Conservation (phyloP, 2,888 invertebrate genomes). For the Agriopis aurantiaria region DNA sequence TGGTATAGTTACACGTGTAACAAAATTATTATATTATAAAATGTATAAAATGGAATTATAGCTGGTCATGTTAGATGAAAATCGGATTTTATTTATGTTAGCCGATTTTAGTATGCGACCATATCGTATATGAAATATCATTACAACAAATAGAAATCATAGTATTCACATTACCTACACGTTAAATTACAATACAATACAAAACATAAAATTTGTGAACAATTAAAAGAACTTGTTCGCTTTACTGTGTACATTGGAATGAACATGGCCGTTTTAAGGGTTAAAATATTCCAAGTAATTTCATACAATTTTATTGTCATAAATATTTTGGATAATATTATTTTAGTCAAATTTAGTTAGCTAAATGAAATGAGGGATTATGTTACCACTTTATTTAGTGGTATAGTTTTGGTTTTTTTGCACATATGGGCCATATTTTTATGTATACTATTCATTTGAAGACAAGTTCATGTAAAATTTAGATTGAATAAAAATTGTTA, state of each 20-base stretch:
- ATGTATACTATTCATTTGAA: slow-evolving; percentile 22
- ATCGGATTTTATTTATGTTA: slow-evolving; percentile 18
- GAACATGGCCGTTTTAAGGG: not conserved
- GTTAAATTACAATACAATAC: not conserved
- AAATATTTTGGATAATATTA: slow-evolving; percentile 8
- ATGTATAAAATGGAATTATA: slow-evolving; percentile 38
- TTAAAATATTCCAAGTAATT: slow-evolving; percentile 1
- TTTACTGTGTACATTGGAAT: not conserved
- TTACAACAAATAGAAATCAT: slow-evolving; percentile 2
- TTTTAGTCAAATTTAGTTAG: slow-evolving; percentile 40
- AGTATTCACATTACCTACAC: not conserved
- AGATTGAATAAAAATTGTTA: slow-evolving; percentile 8
- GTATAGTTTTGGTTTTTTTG: slow-evolving; percentile 26
- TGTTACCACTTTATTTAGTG: slow-evolving; percentile 39
- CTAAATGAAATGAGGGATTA: slow-evolving; percentile 24
- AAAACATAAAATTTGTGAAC: not conserved
- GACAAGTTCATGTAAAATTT: slow-evolving; percentile 8
- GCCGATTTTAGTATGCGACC: slow-evolving; percentile 24
- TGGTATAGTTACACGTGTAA: slow-evolving; percentile 26
- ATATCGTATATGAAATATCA: slow-evolving; percentile 8
- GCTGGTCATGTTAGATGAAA: slow-evolving; percentile 23
- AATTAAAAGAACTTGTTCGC: not conserved
- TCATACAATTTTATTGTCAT: not conserved
- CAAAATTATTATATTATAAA: slow-evolving; percentile 22
- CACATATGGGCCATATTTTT: slow-evolving; percentile 33